A percentile compares a stretch with the other conserved stretches of the same genome.
Conservation (phyloP, 2,888 invertebrate species). For the Taphrorychus bicolor region DNA sequence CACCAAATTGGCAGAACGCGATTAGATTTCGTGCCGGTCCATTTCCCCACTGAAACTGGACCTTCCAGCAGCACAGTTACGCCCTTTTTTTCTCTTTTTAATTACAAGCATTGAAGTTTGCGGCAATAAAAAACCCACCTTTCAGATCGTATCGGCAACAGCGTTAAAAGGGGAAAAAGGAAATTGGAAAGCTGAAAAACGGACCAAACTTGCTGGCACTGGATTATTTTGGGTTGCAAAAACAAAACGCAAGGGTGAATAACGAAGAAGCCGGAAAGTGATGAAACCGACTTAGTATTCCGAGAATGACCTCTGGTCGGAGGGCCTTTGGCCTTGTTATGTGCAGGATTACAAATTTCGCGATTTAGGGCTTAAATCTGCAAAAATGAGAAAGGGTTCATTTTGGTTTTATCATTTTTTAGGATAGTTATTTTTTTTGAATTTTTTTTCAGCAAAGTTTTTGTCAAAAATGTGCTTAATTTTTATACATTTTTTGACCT, state of each 20-base stretch:
- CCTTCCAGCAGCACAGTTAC: slow-evolving; percentile 39
- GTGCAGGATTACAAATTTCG: slow-evolving; percentile 3
- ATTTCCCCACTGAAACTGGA: neutral
- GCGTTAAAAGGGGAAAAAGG: slow-evolving; percentile 50
- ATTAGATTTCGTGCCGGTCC: neutral
- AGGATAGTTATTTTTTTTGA: no score
- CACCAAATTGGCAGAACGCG: neutral
- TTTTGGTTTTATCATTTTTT: no score
- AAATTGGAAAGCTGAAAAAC: slow-evolving; percentile 53
- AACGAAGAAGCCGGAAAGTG: slow-evolving; percentile 50
- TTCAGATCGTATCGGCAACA: slow-evolving; percentile 52
- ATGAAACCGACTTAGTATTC: slow-evolving; percentile 34
- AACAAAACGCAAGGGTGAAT: slow-evolving; percentile 53
- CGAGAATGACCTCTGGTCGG: slow-evolving; percentile 11
- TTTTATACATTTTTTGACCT: no score
- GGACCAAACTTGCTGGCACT: slow-evolving; percentile 51
- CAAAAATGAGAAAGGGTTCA: no score
- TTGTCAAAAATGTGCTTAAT: neutral
- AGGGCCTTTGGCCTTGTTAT: slow-evolving; percentile 16
- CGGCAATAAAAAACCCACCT: slow-evolving; percentile 51
- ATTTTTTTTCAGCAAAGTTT: neutral
- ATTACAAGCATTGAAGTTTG: slow-evolving; percentile 51
- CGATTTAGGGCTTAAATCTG: neutral
- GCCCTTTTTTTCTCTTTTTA: slow-evolving; percentile 50
- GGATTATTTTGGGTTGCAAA: slow-evolving; percentile 51